Evolutionary conservation across 2,888 invertebrate genomes (phyloP).

Genomic region (Candidula unifasciata): DNA sequence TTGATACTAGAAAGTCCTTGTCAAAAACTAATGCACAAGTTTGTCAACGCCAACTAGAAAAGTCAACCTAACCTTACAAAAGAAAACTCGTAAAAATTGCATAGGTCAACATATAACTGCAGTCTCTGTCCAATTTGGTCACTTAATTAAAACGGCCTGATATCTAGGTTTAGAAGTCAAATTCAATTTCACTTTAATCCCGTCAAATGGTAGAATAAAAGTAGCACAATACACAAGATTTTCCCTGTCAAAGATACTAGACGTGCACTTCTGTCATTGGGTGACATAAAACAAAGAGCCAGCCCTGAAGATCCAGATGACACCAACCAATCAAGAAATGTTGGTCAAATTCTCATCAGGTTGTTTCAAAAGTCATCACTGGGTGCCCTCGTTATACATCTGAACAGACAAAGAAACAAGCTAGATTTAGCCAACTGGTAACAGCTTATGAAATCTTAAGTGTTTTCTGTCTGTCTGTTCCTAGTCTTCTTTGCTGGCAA

Average conservation of each 20-base stretch:
- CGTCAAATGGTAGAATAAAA: neutral
- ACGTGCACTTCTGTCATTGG: neutral
- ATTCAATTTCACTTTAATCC: too few species aligned
- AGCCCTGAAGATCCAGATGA: conserved; percentile 40
- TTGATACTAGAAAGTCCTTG: conserved; percentile 7
- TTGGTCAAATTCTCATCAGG: conserved; percentile 10
- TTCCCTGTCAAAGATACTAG: neutral
- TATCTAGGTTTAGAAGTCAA: too few species aligned
- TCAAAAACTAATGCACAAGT: conserved; percentile 29
- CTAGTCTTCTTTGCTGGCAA: conserved; percentile 41
- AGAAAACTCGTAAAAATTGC: conserved; percentile 38
- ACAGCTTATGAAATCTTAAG: neutral
- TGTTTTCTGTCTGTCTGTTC: neutral
- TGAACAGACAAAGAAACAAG: conserved; percentile 36
- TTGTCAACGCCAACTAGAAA: conserved; percentile 34
- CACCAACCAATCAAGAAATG: conserved; percentile 28
- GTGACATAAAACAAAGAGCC: conserved; percentile 31
- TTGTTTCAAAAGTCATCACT: conserved; percentile 32
- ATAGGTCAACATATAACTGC: conserved; percentile 35
- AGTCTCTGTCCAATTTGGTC: neutral
- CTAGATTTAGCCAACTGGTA: conserved; percentile 12
- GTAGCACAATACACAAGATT: neutral
- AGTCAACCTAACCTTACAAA: conserved; percentile 35
- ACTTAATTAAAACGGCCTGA: too few species aligned
- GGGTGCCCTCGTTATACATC: conserved; percentile 35